Conservation (phyloP, 2,888 invertebrate species). For the Crepidodera aurea region DNA sequence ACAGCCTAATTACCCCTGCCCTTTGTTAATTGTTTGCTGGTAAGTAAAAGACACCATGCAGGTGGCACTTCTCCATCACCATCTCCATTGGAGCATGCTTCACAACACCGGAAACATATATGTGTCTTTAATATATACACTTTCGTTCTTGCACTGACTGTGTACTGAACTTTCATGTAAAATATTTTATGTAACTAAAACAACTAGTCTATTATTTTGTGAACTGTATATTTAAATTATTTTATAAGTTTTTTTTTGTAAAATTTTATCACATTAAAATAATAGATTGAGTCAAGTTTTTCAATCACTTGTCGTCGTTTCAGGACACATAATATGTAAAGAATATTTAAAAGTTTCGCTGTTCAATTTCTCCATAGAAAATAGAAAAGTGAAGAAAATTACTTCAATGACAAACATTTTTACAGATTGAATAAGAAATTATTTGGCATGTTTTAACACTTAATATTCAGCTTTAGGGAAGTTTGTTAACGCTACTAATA, state of each 20-base stretch:
- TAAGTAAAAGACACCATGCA: conserved; percentile 41
- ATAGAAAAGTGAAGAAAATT: no score
- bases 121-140: conserved; percentile 34
- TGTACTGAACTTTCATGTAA: conserved; percentile 25
- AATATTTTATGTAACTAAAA: conserved; percentile 44
- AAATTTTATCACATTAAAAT: conserved; percentile 35
- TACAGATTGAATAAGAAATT: no score
- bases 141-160: conserved; percentile 21
- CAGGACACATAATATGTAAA: background rate
- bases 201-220: conserved; percentile 44
- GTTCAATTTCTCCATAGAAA: conserved; percentile 1
- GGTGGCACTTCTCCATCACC: conserved; percentile 24
- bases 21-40: conserved; percentile 49
- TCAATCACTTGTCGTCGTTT: conserved; percentile 9
- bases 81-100: conserved; percentile 43
- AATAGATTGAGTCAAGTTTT: conserved; percentile 32
- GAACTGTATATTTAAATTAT: conserved; percentile 40
- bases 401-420: no score
- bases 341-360: background rate
- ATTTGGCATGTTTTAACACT: no score
- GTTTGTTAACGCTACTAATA: no score
- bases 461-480: no score
- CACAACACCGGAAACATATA: conserved; percentile 42
- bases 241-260: conserved; percentile 38
- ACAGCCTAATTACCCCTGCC: conserved; percentile 50